phyloP scores from a whole-genome alignment of 2,797 vertebrate genomes.

The Lepus oiostolus region DNA sequence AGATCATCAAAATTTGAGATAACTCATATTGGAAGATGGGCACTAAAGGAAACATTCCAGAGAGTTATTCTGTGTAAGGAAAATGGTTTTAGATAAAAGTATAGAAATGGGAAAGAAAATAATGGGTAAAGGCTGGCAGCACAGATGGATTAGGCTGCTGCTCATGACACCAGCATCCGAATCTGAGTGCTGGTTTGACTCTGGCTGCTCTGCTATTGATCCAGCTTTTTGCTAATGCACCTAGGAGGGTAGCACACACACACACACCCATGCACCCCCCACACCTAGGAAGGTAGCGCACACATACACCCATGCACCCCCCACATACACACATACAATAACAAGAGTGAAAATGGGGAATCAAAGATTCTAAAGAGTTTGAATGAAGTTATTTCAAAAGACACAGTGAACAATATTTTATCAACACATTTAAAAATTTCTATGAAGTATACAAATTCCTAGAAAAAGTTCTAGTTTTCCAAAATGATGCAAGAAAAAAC shows the following conservation, averaged over 20 bases:
- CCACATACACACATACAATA: not conserved
- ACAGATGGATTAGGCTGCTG: too few relatives aligned
- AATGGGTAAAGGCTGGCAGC: not conserved
- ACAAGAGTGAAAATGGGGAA: not conserved
- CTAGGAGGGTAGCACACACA: too few relatives aligned
- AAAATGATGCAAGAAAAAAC: not conserved
- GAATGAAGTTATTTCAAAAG: not conserved
- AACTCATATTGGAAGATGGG: not conserved
- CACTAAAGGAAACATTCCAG: not conserved
- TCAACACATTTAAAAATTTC: not conserved
- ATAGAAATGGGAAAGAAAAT: not conserved
- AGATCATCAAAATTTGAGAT: slow-evolving; percentile 1
- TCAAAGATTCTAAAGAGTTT: not conserved
- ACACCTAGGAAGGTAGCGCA: too few relatives aligned
- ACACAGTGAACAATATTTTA: not conserved
- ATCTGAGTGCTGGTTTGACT: too few relatives aligned
- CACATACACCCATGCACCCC: too few relatives aligned
- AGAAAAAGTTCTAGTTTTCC: not conserved
- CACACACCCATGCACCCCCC: too few relatives aligned
- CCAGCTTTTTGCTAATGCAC: too few relatives aligned
- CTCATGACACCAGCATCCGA: too few relatives aligned
- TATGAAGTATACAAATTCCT: not conserved
- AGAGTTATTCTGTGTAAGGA: not conserved
- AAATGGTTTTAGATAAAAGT: not conserved
- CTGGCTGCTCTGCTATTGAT: too few relatives aligned